A percentile compares a stretch with the other conserved stretches of the same genome.
phyloP scores from a whole-genome alignment of 2,888 invertebrate species.

The Drosophila setosimentum region DNA sequence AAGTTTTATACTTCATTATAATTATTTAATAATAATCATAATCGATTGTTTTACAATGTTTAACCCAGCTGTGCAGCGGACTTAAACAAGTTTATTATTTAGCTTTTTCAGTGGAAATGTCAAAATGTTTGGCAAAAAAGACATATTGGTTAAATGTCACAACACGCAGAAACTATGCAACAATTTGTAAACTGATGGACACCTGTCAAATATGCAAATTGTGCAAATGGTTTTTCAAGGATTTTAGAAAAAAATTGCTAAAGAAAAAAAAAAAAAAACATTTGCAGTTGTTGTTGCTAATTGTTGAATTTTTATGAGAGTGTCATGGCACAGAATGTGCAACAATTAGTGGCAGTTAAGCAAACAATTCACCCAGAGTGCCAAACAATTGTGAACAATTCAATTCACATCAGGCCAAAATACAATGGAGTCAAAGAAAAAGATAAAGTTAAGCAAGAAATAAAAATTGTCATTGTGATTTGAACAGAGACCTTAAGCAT shows the following conservation, averaged over 20 bases:
- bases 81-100: constrained; percentile 16
- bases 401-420: constrained; percentile 22
- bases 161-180: constrained; percentile 38
- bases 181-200: constrained; percentile 42
- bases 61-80: no score
- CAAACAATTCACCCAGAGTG: constrained; percentile 49
- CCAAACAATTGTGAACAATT: constrained; percentile 45
- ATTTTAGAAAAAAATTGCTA: constrained; percentile 16
- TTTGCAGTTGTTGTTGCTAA: constrained; percentile 37
- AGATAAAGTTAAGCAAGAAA: background rate
- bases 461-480: constrained; percentile 26
- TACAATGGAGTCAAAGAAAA: background rate
- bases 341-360: constrained; percentile 63
- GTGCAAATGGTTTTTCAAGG: constrained; percentile 29
- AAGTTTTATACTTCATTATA: background rate
- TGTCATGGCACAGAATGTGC: constrained; percentile 45
- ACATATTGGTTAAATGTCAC: constrained; percentile 56
- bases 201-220: constrained; percentile 74
- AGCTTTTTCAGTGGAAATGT: constrained; percentile 49
- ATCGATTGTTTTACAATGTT: background rate
- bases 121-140: constrained; percentile 59
- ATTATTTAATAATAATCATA: background rate
- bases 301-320: constrained; percentile 30
- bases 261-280: no score
- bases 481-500: constrained; percentile 34